Base-by-base conservation (phyloP, 53 echinoderm and acorn worm species). In the Hippasteria phrygiana region DNA sequence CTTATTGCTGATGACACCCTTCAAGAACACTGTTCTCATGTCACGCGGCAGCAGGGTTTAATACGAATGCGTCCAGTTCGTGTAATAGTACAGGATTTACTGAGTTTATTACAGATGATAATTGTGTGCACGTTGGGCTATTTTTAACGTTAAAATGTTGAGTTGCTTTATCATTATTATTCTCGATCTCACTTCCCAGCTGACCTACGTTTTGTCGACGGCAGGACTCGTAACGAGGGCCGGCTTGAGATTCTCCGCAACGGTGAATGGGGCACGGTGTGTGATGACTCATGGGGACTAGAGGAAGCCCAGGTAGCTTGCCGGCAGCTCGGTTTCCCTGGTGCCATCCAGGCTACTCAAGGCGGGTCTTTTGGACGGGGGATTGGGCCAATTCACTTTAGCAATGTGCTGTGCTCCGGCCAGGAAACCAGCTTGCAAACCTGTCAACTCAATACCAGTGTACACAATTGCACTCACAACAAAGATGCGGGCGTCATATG, bases 121-220 rank as follows among this genome's bases (percentile, higher is more conserved):
- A 14, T 7, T 48, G n/a, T 48, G 7, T 14, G 14, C 8, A 48
- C 8, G 48, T 14, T 10, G 14, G 48, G 48, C 8, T 10, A 48
- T 48, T 10, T 10, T 14, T 48, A 48, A 48, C 14, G 4, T 5
- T 59, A 9, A 9, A 7, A 59, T 9, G 20, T 59, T 59, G 17
- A 11, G 59, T 18, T 17, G 9, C 18, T 37, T 27, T 20, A 9
- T 54, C 17, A 20, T 17, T 29, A 28, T 18, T 28, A 53, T 46
- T 10, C 29, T 53, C 5, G 3, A 53, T 32, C 4, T 51, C 17
- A 16, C 3, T 43, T 73, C 16, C 6, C 42, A 62, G 92, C 80
- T 43, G 88, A 78, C 13, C 38, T 92, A 2, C 87, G 92, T 29
- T 31, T 92, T 5, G 82, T 73, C 17, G 92, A 9, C 16, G 69